A percentile compares a stretch with the other conserved stretches of the same genome.
These are phyloP conservation scores for Albula glossodonta DNA, from an alignment of 2,113 vertebrate species.

Conservation along the genomic window DNA sequence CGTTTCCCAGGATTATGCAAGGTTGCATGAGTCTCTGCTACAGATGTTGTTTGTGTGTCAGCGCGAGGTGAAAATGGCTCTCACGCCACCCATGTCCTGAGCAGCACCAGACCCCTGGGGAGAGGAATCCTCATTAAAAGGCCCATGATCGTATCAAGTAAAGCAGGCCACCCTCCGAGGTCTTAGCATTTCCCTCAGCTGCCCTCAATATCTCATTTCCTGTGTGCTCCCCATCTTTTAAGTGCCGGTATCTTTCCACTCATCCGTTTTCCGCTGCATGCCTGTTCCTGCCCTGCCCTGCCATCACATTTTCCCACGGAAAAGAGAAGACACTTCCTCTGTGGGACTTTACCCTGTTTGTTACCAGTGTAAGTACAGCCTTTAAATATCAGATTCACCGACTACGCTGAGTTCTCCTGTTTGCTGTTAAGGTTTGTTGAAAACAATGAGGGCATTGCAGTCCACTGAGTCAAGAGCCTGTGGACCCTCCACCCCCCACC, in stretches of 20 bases:
- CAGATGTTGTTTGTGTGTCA: neutral
- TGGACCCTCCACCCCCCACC: too few species aligned
- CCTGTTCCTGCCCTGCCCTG: neutral
- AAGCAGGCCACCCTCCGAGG: conserved; percentile 24
- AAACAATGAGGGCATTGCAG: neutral
- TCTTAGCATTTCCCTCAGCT: conserved; percentile 13
- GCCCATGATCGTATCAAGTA: conserved; percentile 36
- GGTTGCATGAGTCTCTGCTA: neutral
- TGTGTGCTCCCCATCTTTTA: neutral
- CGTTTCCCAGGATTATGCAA: too few species aligned
- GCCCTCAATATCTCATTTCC: neutral
- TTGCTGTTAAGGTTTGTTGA: neutral
- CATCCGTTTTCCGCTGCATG: neutral
- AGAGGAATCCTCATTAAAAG: conserved; percentile 10
- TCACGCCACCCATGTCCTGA: neutral
- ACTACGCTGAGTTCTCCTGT: neutral
- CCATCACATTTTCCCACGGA: neutral
- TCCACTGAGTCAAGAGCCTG: neutral
- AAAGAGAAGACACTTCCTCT: neutral
- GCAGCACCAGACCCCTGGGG: neutral
- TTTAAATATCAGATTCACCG: neutral
- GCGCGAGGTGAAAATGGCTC: neutral
- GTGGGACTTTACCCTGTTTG: neutral
- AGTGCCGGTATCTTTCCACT: too few species aligned
- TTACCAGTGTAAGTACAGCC: neutral